Conservation (phyloP, 2,888 invertebrate genomes). For the Troilus luridus region DNA sequence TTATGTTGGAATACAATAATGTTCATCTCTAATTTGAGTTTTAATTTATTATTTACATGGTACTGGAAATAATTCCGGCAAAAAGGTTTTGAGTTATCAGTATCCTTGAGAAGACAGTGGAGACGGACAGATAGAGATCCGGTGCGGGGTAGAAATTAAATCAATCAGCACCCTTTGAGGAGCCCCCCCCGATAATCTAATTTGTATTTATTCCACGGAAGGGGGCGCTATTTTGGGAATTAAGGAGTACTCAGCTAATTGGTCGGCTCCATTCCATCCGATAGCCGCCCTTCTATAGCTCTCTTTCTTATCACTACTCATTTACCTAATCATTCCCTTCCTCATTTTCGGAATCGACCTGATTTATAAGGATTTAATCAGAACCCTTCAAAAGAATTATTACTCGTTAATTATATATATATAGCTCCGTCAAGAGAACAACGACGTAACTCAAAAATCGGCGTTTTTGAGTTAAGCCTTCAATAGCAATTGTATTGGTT, state of each 20-base stretch:
- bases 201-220: slow-evolving; percentile 58
- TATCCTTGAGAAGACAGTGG: background rate
- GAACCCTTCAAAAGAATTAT: background rate
- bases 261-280: slow-evolving; percentile 3
- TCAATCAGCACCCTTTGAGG: slow-evolving; percentile 56
- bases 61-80: background rate
- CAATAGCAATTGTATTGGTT: too few relatives aligned
- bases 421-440: too few relatives aligned
- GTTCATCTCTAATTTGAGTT: too few relatives aligned
- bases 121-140: background rate
- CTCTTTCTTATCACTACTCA: background rate
- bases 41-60: too few relatives aligned
- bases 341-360: background rate
- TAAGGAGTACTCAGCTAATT: slow-evolving; percentile 58
- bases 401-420: too few relatives aligned
- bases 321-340: slow-evolving; percentile 8
- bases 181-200: slow-evolving; percentile 46
- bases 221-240: slow-evolving; percentile 54
- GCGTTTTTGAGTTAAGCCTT: too few relatives aligned
- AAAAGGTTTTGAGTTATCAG: slow-evolving; percentile 5
- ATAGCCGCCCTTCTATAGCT: background rate
- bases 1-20: too few relatives aligned
- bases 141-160: slow-evolving; percentile 46
- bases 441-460: too few relatives aligned
- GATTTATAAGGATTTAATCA: background rate